Evolutionary conservation across 1,140 invertebrate genomes (phyloP).

Genomic region (Coelopa frigida): DNA sequence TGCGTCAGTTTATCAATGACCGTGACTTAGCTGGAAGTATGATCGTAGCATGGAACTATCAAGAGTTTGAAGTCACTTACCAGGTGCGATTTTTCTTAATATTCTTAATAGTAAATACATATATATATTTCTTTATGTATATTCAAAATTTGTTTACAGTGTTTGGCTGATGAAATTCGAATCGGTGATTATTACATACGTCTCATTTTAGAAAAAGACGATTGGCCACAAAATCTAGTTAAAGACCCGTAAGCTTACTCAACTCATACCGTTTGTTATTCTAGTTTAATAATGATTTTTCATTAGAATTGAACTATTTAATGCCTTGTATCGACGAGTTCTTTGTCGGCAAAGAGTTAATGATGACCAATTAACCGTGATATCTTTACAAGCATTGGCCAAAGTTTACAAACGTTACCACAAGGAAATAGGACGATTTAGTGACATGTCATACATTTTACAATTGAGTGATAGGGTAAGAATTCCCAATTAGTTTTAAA

Average conservation of each 20-base stretch:
- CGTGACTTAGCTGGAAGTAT: conserved; percentile 76
- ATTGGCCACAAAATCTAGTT: conserved; percentile 55
- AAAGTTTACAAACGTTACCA: conserved; percentile 94
- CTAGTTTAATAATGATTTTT: neutral
- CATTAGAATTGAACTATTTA: conserved; percentile 90
- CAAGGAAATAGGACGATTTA: conserved; percentile 95
- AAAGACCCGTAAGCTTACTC: conserved; percentile 40
- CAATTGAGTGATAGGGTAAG: conserved; percentile 86
- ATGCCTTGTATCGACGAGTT: conserved; percentile 96
- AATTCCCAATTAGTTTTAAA: conserved; percentile 3
- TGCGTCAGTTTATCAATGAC: conserved; percentile 82
- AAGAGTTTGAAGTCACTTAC: conserved; percentile 93
- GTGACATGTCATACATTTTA: conserved; percentile 94
- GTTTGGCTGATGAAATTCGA: conserved; percentile 91
- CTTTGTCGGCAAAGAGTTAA: conserved; percentile 55
- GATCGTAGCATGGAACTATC: conserved; percentile 95
- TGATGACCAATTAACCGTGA: conserved; percentile 86
- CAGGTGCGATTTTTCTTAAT: conserved; percentile 37
- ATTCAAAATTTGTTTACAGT: conserved; percentile 42
- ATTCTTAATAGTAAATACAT: neutral
- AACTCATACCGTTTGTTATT: conserved; percentile 10
- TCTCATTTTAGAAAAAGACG: conserved; percentile 84
- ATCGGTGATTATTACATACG: conserved; percentile 98
- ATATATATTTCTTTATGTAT: conserved; percentile 5
- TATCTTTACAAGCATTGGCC: conserved; percentile 96